These are phyloP conservation scores for Steinernema scapterisci DNA, from an alignment of 2,888 invertebrate genomes.

Conservation along the genomic window DNA sequence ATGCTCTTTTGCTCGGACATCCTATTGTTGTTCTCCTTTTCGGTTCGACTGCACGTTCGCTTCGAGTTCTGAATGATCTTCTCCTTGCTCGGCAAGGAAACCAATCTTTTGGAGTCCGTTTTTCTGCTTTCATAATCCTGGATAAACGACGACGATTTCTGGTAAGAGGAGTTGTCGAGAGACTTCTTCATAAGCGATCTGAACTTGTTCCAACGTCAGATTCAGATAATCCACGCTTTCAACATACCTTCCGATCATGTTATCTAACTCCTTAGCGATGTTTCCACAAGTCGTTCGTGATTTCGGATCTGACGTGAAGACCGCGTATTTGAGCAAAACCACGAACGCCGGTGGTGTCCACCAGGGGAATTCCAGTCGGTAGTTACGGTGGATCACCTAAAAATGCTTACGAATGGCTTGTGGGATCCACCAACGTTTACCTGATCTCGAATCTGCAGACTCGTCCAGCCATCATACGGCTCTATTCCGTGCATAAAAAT, in stretches of 20 bases:
- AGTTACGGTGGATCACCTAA: constrained; percentile 34
- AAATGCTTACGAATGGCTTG: not conserved
- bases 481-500: constrained; percentile 35
- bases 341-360: constrained; percentile 37
- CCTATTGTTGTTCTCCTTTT: too few relatives aligned
- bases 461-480: constrained; percentile 38
- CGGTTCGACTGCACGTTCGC: too few relatives aligned
- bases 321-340: not conserved
- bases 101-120: too few relatives aligned
- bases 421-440: not conserved
- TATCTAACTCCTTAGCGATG: not conserved
- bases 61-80: too few relatives aligned
- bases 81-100: too few relatives aligned
- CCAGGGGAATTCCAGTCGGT: constrained; percentile 35
- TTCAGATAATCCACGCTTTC: too few relatives aligned
- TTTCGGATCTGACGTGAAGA: not conserved
- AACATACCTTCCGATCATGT: not conserved
- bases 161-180: too few relatives aligned
- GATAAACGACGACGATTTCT: too few relatives aligned
- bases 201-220: too few relatives aligned
- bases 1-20: too few relatives aligned
- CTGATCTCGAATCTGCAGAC: not conserved
- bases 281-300: not conserved
- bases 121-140: too few relatives aligned
- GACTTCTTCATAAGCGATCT: too few relatives aligned